Evolutionary conservation across 2,888 invertebrate species (phyloP).

Genomic region (Drosophila pseudotakahashii): DNA sequence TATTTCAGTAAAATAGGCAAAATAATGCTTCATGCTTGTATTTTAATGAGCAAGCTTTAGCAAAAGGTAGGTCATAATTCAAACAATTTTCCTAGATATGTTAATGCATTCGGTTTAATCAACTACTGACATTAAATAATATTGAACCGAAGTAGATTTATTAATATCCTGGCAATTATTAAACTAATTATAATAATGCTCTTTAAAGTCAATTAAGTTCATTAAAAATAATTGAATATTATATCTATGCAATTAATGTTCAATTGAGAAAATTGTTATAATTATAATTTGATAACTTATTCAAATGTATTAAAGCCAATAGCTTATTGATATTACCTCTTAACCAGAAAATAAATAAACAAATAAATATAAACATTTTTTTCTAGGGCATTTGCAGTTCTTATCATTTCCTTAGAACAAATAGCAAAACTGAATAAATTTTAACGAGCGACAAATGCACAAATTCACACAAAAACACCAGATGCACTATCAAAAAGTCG

Average conservation of each 20-base stretch:
- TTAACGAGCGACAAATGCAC: slow-evolving; percentile 17
- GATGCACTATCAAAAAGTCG: neutral
- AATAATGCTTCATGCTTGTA: neutral
- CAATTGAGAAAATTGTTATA: neutral
- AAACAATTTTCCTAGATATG: neutral
- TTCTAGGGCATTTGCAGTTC: too few relatives aligned
- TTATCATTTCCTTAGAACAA: neutral
- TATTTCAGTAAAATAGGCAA: neutral
- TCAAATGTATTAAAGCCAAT: too few relatives aligned
- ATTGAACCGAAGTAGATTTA: too few relatives aligned
- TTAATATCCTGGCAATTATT: neutral
- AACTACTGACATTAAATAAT: too few relatives aligned
- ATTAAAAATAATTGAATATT: too few relatives aligned
- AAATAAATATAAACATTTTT: too few relatives aligned
- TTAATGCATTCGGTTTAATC: neutral
- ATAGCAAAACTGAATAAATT: neutral
- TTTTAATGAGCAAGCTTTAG: neutral
- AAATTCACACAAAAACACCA: slow-evolving; percentile 13
- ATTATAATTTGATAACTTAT: neutral
- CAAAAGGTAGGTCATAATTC: neutral
- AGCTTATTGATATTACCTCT: too few relatives aligned
- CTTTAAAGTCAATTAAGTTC: too few relatives aligned
- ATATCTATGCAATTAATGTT: too few relatives aligned
- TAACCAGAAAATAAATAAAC: too few relatives aligned
- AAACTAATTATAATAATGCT: neutral